Evolutionary conservation across 1,140 invertebrate species (phyloP), one percentile per base, ranked within the genome.

Genomic region (Diachasmimorpha longicaudata): DNA sequence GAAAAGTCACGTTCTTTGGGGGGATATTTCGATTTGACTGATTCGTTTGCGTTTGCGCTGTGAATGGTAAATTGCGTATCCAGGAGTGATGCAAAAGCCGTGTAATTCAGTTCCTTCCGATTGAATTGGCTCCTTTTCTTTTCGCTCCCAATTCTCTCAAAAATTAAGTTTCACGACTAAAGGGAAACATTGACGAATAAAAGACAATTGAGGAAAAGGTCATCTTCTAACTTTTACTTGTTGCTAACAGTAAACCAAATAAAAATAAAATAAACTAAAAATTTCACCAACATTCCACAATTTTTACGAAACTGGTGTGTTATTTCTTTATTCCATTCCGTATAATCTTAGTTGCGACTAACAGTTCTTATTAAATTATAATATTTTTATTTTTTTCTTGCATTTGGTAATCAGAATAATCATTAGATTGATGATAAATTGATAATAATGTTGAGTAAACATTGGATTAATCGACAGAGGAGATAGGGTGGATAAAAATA

Each of bases 71-170:
- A 70, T 52, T 52, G 68, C 72, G 74, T 82, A 80, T 78, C 80
- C 71, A 63, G 25, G 31, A 36, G n/a, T 68, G 66, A 68, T 68
- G 66, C 81, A 81, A 85, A 76, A 78, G 58, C 81, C 83, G 80
- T 84, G 81, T 87, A 86, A 87, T 86, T 85, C 82, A 77, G 80
- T 87, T 87, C 75, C 72, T 67, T 81, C 70, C 82, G 83, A 85
- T 85, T 81, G 80, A 81, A 70, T 80, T 82, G 78, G 77, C 81
- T 21, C 70, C 37, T 67, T 52, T 63, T 14, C 39, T 10, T 58
- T 36, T 19, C 46, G 23, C n/a, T n/a, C 9, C 16, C 55, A 72
- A 72, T 72, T 72, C 48, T 36, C 23, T 25, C 13, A 31, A 31
- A 72, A 72, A 72, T 72, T 58, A 31, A 37, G 23, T 55, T 55